Evolutionary conservation across 2,797 vertebrate species (phyloP).

Genomic region (Florisuga fusca): DNA sequence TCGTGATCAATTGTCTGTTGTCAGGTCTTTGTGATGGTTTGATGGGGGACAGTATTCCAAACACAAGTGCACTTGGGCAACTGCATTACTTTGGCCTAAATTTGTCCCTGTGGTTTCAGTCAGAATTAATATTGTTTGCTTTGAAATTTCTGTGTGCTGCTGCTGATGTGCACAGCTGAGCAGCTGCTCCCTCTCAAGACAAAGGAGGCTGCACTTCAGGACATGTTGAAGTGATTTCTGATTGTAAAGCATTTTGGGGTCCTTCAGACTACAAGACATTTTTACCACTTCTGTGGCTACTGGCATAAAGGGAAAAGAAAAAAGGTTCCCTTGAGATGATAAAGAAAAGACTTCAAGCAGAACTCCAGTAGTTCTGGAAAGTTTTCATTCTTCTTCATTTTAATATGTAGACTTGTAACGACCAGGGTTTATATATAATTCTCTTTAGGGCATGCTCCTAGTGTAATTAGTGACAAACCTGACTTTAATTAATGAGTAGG

Average conservation of each 20-base stretch:
- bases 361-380: neutral
- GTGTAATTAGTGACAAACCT: conserved; percentile 43
- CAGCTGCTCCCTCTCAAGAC: conserved; percentile 56
- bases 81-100: neutral
- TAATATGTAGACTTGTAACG: neutral
- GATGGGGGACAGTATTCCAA: neutral
- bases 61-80: neutral
- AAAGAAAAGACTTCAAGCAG: neutral
- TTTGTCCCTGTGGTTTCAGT: neutral
- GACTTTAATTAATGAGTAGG: conserved; percentile 39
- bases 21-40: neutral
- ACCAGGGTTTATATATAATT: neutral
- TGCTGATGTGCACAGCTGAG: conserved; percentile 4
- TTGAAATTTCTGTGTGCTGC: conserved; percentile 1
- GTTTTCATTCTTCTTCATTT: conserved; percentile 1
- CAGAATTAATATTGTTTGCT: neutral
- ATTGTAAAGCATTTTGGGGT: conserved; percentile 38
- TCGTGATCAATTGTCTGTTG: neutral
- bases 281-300: conserved; percentile 25
- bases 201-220: conserved; percentile 44
- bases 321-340: neutral
- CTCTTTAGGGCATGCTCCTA: neutral
- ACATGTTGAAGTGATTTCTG: conserved; percentile 27
- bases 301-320: neutral
- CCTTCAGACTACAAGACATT: conserved; percentile 38